phyloP scores from a whole-genome alignment of 2,888 invertebrate genomes.

The Schrankia costaestrigalis region DNA sequence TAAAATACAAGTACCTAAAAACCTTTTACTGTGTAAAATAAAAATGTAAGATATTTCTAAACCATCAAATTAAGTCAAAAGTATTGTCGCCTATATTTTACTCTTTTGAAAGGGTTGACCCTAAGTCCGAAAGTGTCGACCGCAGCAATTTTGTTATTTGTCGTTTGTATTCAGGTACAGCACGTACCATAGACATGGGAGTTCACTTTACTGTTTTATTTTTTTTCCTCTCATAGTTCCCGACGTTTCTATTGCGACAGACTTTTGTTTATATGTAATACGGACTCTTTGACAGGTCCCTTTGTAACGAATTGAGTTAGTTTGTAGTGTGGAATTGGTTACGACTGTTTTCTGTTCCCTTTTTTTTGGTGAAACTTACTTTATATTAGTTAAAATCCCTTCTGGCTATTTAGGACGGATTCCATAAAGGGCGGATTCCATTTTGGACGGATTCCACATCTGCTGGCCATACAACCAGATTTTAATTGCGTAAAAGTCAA shows the following conservation, averaged over 20 bases:
- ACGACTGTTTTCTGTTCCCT: background rate
- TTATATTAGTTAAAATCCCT: too few species aligned
- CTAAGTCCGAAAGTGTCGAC: slow-evolving; percentile 21
- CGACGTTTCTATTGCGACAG: slow-evolving; percentile 24
- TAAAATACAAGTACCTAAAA: too few species aligned
- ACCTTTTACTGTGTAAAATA: too few species aligned
- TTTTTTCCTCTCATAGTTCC: slow-evolving; percentile 28
- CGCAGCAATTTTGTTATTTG: slow-evolving; percentile 47
- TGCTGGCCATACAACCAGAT: too few species aligned
- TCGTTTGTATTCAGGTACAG: slow-evolving; percentile 61
- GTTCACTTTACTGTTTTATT: slow-evolving; percentile 47
- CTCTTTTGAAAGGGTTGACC: slow-evolving; percentile 42
- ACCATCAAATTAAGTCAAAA: slow-evolving; percentile 28
- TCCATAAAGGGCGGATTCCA: too few species aligned
- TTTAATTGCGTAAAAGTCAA: too few species aligned
- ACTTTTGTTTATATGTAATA: slow-evolving; percentile 12
- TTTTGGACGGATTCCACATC: too few species aligned
- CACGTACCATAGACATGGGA: slow-evolving; percentile 52
- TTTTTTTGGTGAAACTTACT: too few species aligned
- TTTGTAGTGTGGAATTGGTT: slow-evolving; percentile 15
- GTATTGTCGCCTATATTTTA: slow-evolving; percentile 24
- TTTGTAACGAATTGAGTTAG: slow-evolving; percentile 5
- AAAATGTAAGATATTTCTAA: too few species aligned
- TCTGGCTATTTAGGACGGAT: too few species aligned
- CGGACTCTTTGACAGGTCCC: slow-evolving; percentile 12